Percentiles rank a stretch among this genome's conserved stretches.
Evolutionary conservation across 1,140 invertebrate genomes (phyloP).

Genomic region (Danaus plexippus): DNA sequence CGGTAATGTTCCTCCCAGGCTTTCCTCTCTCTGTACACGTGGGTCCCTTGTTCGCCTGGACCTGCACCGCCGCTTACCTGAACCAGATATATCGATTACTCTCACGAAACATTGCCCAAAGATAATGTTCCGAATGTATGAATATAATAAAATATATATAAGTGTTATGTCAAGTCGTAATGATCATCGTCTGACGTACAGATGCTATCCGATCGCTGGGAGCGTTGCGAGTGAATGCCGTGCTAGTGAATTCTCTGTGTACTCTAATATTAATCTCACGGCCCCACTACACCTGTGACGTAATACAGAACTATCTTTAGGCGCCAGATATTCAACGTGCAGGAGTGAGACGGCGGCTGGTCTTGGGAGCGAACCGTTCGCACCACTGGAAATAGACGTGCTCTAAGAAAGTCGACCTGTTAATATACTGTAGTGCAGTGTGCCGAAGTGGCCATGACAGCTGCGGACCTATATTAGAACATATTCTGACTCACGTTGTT

Average conservation of each 20-base stretch:
- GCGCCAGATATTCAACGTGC: slow-evolving; percentile 29
- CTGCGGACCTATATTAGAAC: slow-evolving; percentile 31
- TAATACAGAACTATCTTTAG: slow-evolving; percentile 66
- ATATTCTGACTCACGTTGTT: slow-evolving; percentile 29
- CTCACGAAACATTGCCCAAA: not conserved
- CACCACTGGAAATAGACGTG: slow-evolving; percentile 71
- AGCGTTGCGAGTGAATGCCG: slow-evolving; percentile 57
- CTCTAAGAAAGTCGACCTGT: slow-evolving; percentile 73
- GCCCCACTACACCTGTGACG: slow-evolving; percentile 67
- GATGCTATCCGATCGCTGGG: slow-evolving; percentile 46
- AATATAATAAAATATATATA: too few species aligned
- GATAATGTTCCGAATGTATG: too few species aligned
- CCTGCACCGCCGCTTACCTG: slow-evolving; percentile 53
- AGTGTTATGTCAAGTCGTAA: too few species aligned
- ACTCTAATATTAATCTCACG: slow-evolving; percentile 70
- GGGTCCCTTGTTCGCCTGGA: slow-evolving; percentile 38
- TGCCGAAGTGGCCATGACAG: slow-evolving; percentile 59
- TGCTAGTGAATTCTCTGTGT: slow-evolving; percentile 67
- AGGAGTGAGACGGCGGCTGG: slow-evolving; percentile 44
- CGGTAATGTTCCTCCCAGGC: slow-evolving; percentile 67
- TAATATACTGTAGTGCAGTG: slow-evolving; percentile 72
- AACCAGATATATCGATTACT: slow-evolving; percentile 14
- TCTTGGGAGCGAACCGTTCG: slow-evolving; percentile 44
- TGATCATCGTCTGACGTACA: slow-evolving; percentile 33
- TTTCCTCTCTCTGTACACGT: slow-evolving; percentile 60